Evolutionary conservation across 1,140 invertebrate genomes (phyloP).

Genomic region (Lucilia cuprina): DNA sequence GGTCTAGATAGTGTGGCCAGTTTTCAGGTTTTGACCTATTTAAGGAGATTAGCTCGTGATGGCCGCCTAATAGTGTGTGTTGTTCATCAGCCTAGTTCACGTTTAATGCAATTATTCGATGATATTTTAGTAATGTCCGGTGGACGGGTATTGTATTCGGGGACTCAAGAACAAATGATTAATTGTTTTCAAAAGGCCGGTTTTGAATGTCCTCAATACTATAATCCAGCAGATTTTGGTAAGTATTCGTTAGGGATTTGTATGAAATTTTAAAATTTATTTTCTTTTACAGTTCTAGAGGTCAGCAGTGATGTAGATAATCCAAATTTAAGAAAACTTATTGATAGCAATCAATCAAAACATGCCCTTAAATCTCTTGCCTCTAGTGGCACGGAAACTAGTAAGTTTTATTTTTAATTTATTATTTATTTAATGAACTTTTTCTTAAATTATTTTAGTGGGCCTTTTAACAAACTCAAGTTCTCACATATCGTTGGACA

Average conservation of each 20-base stretch:
- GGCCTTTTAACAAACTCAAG: background rate
- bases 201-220: constrained; percentile 70
- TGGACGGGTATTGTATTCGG: constrained; percentile 69
- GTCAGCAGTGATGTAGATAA: constrained; percentile 50
- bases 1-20: constrained; percentile 80
- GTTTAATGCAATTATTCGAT: constrained; percentile 77
- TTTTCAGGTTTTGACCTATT: constrained; percentile 72
- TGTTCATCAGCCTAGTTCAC: constrained; percentile 89
- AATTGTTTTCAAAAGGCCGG: constrained; percentile 64
- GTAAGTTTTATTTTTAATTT: background rate
- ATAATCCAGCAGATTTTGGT: constrained; percentile 73
- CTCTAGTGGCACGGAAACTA: background rate
- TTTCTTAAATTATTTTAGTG: background rate
- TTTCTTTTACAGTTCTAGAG: constrained; percentile 46
- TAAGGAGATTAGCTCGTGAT: constrained; percentile 73
- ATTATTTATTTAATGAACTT: background rate
- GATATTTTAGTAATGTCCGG: constrained; percentile 69
- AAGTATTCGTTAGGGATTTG: no score
- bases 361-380: background rate
- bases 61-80: constrained; percentile 84
- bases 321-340: constrained; percentile 45
- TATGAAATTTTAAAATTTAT: background rate
- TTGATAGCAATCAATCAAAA: constrained; percentile 44
- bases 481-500: constrained; percentile 16
- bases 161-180: constrained; percentile 66